These are phyloP conservation scores for Aurelia coerulea DNA, from an alignment of 30 jellyfish, hydroid and myxozoan genomes.

Conservation along the genomic window DNA sequence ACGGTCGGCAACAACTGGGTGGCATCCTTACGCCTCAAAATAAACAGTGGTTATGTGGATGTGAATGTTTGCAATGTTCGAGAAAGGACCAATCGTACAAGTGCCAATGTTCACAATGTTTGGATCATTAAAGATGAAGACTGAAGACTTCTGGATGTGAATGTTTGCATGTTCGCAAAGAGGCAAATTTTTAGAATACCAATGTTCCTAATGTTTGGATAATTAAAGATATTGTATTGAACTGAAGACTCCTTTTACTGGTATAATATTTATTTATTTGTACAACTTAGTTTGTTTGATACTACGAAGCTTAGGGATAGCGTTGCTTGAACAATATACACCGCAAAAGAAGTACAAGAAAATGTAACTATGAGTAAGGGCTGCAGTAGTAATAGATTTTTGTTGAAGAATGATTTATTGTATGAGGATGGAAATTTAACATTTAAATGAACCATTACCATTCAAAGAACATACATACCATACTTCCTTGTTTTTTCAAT, in stretches of 20 bases:
- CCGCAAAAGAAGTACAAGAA: too few relatives aligned
- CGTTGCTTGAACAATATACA: background rate
- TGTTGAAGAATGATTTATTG: too few relatives aligned
- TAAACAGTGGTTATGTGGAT: background rate
- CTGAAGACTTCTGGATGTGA: background rate
- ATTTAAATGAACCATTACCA: too few relatives aligned
- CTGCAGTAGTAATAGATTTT: background rate
- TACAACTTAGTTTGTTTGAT: background rate
- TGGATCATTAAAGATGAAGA: background rate
- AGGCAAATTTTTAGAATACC: background rate
- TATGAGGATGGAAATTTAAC: too few relatives aligned
- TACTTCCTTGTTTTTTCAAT: too few relatives aligned
- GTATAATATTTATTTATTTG: background rate
- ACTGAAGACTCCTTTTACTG: background rate
- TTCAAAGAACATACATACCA: too few relatives aligned
- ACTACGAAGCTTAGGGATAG: background rate
- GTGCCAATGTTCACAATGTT: background rate
- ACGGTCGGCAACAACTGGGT: background rate
- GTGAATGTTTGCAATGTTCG: background rate
- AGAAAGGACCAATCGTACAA: background rate
- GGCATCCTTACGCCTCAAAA: constrained; percentile 7
- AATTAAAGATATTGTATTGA: too few relatives aligned
- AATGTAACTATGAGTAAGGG: background rate
- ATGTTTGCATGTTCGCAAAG: background rate
- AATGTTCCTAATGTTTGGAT: background rate